Evolutionary conservation across 2,888 invertebrate species (phyloP), one percentile per base, ranked within the genome.

Genomic region (Cacoxenus indagator): DNA sequence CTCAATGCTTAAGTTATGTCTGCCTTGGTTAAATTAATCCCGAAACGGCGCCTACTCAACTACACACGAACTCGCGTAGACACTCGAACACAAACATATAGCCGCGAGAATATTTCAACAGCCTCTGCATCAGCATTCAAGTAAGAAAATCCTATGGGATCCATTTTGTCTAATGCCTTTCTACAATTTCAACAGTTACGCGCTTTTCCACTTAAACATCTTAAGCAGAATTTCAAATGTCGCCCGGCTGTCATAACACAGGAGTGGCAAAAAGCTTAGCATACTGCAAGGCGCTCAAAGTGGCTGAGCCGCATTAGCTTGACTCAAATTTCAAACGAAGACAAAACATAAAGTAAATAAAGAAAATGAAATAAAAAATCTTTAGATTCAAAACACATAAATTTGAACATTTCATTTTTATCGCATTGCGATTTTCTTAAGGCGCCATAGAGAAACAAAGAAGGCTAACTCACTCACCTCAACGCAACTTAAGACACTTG

Each of bases 341-440:
- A 37, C 26, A 22, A 48, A 31, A 2, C 19, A 37, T 51, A 67
- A 48, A 59, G 4, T 66, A 67, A 6, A 31, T 17, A 8, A 48
- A 48, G 8, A 48, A 51, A 6, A 22, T 3, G 51, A 51, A 51
- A 22, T 51, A 6, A 19, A 72, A 71, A 81, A 78, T n/a, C 77
- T 75, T 72, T 76, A 77, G 78, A 81, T 51, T 51, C 8, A 19
- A 22, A 77, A 76, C 77, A 74, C 78, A 80, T 82, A 80, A 81
- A 81, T 80, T 82, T 82, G 67, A 78, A 81, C 79, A 79, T 81
- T 82, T 81, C 67, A 78, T 81, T 81, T 82, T 81, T 81, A 81
- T 81, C 78, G 83, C 79, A 82, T 79, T 79, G 81, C 81, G 75
- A 82, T 81, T 79, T 81, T 72, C 75, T 66, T 61, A 72, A 72